Base-by-base conservation (phyloP, 2,113 vertebrate genomes). In the Trochalopteron elliotii region DNA sequence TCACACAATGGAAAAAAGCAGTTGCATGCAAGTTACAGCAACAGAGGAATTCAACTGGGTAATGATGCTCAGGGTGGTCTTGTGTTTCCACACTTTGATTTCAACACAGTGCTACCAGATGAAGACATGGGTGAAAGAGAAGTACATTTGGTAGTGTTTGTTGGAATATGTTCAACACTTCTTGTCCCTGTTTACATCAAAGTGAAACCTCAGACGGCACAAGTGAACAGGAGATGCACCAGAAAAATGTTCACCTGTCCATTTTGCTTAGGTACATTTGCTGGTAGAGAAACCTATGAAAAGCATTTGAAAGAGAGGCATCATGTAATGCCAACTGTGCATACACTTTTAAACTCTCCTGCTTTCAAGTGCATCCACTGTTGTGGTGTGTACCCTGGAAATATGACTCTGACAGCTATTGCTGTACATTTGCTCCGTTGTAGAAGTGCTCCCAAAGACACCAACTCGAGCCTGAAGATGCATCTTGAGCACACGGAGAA, bases 311-410 rank as follows among this genome's bases (percentile, higher is more conserved):
- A 98, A 87, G 98, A 99, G 69, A 98, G 98, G 79, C 99, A 99
- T 97, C 99, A 99, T 40, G 99, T 99, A 16, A 99, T 98, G 55
- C 99, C 99, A 0, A 99, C 99, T 2, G 98, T 99, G 22, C 99
- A 99, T 40, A 99, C 99, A 0, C 98, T 99, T 68, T 95, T 99
- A 19, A 99, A 99, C 94, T 98, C 98, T 1, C 99, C 99, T 8
- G 99, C 99, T 12, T 99, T 99, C 96, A 99, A 99, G 94, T 99
- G 99, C 94, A 98, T 99, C 90, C 99, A 99, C 98, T 99, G 99
- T 95, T 99, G 99, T 4, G 99, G 99, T 1, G 99, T 99, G 30
- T 99, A 99, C 97, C 99, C 99, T 2, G 99, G 99, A 39, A 99
- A 98, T 64, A 99, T 99, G 97, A 99, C 99, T 1, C 97, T 99